Percentiles rank a stretch among this genome's conserved stretches.
phyloP scores from a whole-genome alignment of 2,797 vertebrate species.

The Parauchenoglanis punctatus region DNA sequence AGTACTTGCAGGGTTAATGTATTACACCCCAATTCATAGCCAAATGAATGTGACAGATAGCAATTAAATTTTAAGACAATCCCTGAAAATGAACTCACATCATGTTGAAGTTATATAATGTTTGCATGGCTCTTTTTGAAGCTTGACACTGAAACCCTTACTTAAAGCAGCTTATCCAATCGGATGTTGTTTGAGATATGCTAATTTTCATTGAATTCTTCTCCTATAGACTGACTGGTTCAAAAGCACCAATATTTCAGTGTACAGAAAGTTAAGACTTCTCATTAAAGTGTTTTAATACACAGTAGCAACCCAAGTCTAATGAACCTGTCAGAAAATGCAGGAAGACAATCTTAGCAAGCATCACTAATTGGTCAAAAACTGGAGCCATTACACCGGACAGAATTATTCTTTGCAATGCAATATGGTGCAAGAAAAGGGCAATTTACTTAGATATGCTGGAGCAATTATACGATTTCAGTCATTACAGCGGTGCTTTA shows the following conservation, averaged over 20 bases:
- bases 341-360: not conserved
- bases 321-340: slow-evolving; percentile 8
- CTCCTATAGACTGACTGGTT: not conserved
- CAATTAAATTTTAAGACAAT: not conserved
- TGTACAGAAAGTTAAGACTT: not conserved
- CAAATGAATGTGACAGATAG: not conserved
- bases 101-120: not conserved
- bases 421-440: not conserved
- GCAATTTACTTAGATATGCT: not conserved
- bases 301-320: not conserved
- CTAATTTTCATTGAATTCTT: not conserved
- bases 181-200: not conserved
- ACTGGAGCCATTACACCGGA: not conserved
- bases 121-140: not conserved
- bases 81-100: not conserved
- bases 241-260: not conserved
- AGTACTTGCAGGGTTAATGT: not conserved
- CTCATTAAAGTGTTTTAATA: slow-evolving; percentile 7
- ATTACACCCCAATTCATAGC: not conserved
- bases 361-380: slow-evolving; percentile 10
- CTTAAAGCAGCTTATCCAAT: not conserved
- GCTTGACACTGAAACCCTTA: not conserved
- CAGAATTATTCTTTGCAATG: not conserved
- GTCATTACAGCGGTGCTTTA: not conserved
- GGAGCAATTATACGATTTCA: not conserved